phyloP scores from a whole-genome alignment of 2,797 vertebrate genomes.

The Nannoperca obscura region DNA sequence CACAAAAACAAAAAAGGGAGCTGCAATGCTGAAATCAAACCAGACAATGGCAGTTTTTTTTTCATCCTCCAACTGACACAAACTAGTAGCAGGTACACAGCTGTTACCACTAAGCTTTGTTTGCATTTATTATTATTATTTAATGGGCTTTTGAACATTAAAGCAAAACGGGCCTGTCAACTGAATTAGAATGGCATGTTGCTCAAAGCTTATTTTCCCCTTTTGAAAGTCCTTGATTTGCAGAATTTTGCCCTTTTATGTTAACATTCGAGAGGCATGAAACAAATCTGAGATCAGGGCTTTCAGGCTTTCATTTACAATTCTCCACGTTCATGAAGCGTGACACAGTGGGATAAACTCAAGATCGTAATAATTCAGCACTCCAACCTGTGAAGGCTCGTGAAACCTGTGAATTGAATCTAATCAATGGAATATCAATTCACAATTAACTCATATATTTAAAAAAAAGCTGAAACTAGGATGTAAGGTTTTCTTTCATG shows the following conservation, averaged over 20 bases:
- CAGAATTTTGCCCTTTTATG: conserved; percentile 51
- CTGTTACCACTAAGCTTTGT: conserved; percentile 46
- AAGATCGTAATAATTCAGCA: conserved; percentile 55
- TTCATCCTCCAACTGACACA: conserved; percentile 18
- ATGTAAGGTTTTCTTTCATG: conserved; percentile 30
- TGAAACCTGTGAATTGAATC: conserved; percentile 44
- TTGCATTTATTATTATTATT: conserved; percentile 24
- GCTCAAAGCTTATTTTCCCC: conserved; percentile 49
- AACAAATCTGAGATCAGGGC: conserved; percentile 66
- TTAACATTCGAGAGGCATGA: conserved; percentile 63
- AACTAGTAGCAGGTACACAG: conserved; percentile 29
- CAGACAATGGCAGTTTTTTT: conserved; percentile 38
- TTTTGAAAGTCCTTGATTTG: conserved; percentile 50
- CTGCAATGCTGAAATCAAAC: conserved; percentile 29
- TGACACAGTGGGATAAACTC: conserved; percentile 44
- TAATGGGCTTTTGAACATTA: conserved; percentile 38
- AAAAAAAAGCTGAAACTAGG: conserved; percentile 21
- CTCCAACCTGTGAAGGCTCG: conserved; percentile 29
- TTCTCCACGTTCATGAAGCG: conserved; percentile 53
- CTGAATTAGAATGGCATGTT: conserved; percentile 45
- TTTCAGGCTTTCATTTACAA: conserved; percentile 70
- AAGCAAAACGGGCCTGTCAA: conserved; percentile 24
- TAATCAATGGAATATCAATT: conserved; percentile 62
- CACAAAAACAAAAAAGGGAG: conserved; percentile 29
- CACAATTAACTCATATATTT: conserved; percentile 46